Evolutionary conservation across 2,797 vertebrate genomes (phyloP).

Genomic region (Sebastes hubbsi): DNA sequence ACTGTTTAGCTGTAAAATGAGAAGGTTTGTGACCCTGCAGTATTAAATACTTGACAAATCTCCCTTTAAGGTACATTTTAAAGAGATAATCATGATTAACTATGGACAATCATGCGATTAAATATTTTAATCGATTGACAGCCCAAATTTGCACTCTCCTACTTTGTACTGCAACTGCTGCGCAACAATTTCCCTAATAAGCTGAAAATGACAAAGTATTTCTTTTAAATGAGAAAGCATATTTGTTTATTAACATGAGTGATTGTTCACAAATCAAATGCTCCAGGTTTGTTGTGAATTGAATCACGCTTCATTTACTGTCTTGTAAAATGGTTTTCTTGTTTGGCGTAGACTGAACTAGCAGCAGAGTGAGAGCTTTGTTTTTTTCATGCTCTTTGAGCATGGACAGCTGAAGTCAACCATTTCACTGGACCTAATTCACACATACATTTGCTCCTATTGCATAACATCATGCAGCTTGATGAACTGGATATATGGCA

Average conservation of each 20-base stretch:
- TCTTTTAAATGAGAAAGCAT: background rate
- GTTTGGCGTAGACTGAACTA: background rate
- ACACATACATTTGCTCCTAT: slow-evolving; percentile 18
- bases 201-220: background rate
- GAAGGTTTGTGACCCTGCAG: too few species aligned
- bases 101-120: too few species aligned
- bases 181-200: background rate
- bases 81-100: too few species aligned
- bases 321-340: background rate
- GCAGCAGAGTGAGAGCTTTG: slow-evolving; percentile 45
- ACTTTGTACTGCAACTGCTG: background rate
- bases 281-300: background rate
- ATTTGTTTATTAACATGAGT: background rate
- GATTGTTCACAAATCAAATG: background rate
- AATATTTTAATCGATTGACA: too few species aligned
- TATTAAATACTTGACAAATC: too few species aligned
- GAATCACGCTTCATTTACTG: background rate
- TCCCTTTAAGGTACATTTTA: too few species aligned
- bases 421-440: background rate
- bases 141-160: background rate
- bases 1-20: too few species aligned
- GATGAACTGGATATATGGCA: background rate
- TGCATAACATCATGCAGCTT: slow-evolving; percentile 17
- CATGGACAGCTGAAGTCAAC: slow-evolving; percentile 44
- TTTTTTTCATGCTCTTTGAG: slow-evolving; percentile 24